Base-by-base conservation (phyloP, 2,797 vertebrate species). In the Pteropus rufus region DNA sequence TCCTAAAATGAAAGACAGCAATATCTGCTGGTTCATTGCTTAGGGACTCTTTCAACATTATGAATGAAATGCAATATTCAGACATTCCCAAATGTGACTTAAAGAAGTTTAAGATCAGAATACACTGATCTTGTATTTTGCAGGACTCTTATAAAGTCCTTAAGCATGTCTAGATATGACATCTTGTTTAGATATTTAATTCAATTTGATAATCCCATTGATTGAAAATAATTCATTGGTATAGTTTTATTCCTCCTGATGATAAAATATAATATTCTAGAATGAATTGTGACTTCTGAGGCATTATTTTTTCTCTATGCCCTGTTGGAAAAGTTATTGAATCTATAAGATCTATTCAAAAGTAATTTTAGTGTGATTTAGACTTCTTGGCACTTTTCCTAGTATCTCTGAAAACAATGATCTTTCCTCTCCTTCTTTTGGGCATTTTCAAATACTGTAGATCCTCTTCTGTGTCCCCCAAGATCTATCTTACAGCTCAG, bases 291-390 rank as follows among this genome's bases (percentile, higher is more conserved):
- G 49, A 72, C 31, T 90, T 94, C n/a, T 49, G 44, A 65, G 34
- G 29, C 5, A 21, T n/a, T 64, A 58, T 83, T 87, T 44, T 14
- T 58, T 69, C 18, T 70, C 18, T n/a, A 44, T 41, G 14, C 31
- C 2, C 67, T 75, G 9, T 88, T 72, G 58, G 29, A 84, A 65
- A 95, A 73, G 26, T 76, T 88, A 60, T 36, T 70, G 54, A 88
- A 84, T 83, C 36, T 3, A 7, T 4, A 88, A 85, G 5, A 76
- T 65, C 8, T 88, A 46, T 81, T 72, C 5, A 8, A 69, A 94
- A 46, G 24, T 58, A 89, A 95, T 58, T 93, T 81, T 69, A 62
- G 29, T 58, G 8, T 92, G 44, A 82, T 67, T 94, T 91, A 93
- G 62, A 69, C 10, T 87, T 75, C n/a, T 54, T 60, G 70, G 46